phyloP scores from a whole-genome alignment of 2,113 vertebrate species.

The Notothenia coriiceps region DNA sequence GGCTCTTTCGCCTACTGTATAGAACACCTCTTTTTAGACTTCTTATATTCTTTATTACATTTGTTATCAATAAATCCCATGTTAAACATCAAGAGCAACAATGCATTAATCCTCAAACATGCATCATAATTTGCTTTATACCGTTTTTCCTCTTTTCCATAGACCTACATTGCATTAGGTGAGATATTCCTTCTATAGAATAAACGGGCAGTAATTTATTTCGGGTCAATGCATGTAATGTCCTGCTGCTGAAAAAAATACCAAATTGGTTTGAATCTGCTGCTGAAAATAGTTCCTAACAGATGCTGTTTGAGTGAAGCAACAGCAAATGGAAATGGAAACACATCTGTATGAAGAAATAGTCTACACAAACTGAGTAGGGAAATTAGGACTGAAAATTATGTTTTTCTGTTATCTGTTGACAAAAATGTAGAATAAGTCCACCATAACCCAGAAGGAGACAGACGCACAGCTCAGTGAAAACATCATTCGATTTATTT shows the following conservation, averaged over 20 bases:
- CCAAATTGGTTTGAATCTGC: neutral
- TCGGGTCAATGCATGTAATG: too few species aligned
- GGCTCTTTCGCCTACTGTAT: neutral
- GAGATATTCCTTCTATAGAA: neutral
- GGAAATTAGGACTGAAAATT: neutral
- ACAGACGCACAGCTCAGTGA: neutral
- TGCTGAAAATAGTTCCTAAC: neutral
- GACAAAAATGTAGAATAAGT: neutral
- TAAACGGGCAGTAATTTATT: neutral
- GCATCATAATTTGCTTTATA: neutral
- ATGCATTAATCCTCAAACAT: neutral
- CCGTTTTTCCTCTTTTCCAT: neutral
- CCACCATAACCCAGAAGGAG: neutral
- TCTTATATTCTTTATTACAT: neutral
- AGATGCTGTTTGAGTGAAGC: neutral
- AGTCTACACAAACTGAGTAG: neutral
- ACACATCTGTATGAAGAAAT: neutral
- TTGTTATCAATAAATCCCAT: neutral
- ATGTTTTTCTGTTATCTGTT: neutral
- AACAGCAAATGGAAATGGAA: too few species aligned
- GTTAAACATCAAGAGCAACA: neutral
- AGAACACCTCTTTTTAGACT: neutral
- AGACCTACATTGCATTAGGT: neutral
- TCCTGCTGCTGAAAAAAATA: neutral
- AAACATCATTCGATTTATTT: slow-evolving; percentile 22